Base-by-base conservation (phyloP, 2,888 invertebrate genomes). In the Andrena chrysosceles region DNA sequence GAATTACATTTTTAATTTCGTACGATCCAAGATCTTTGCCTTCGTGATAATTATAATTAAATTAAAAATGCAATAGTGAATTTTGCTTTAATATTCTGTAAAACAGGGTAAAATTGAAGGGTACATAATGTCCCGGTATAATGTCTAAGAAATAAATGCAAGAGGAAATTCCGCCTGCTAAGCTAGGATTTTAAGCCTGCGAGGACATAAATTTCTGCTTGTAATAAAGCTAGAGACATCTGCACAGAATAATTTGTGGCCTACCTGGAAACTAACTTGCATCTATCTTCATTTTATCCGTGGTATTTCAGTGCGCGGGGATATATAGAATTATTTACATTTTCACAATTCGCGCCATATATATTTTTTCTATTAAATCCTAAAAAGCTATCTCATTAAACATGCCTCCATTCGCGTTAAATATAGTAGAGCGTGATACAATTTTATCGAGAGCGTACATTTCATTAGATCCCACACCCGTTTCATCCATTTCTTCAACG, bases 211-310 rank as follows among this genome's bases (percentile, higher is more conserved):
- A 79, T 79, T 78, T 70, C 70, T 48, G 52, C 20, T 33, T 33
- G 66, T 42, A 80, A 79, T 79, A 80, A 80, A 79, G 59, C 71
- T 26, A 48, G 80, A 80, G 80, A 80, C 80, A 80, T 80, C 60
- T 71, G 70, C 79, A 42, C 42, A 20, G 64, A 59, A 71, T 71
- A 80, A 79, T 80, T 80, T 71, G 64, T 79, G 42, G 33, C 16
- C 20, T 3, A 42, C 42, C 0, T 0, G 4, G 52, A 52, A 56
- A 56, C 69, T 59, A 69, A 20, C 79, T 23, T 59, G n/a, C n/a
- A 42, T 26, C 13, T n/a, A 26, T 62, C 31, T 52, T 48, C 48
- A 16, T 79, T 79, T 60, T 6, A 42, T 23, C 16, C 2, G 23
- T n/a, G 10, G 4, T 35, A 2, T 66, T 31, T 23, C 13, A 23